Percentiles rank a stretch among this genome's conserved stretches.
These are phyloP conservation scores for Aptenodytes forsteri DNA, from an alignment of 2,113 vertebrate species.

Conservation along the genomic window DNA sequence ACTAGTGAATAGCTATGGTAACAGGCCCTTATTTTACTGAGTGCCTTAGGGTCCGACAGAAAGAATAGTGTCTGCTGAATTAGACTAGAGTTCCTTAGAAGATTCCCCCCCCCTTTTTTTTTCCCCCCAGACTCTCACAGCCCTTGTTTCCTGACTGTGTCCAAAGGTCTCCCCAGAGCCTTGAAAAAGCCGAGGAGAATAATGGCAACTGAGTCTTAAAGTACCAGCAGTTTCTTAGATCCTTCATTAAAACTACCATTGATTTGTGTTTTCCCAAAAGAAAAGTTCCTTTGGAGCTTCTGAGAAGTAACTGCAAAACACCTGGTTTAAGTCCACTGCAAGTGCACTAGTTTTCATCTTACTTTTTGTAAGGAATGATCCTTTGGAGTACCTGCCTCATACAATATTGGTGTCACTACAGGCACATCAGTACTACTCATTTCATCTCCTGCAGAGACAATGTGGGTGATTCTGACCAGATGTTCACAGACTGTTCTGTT, in stretches of 20 bases:
- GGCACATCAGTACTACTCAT: neutral
- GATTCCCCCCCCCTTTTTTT: no score
- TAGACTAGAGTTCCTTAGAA: neutral
- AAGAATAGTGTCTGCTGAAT: neutral
- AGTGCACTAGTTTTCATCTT: neutral
- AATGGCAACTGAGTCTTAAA: neutral
- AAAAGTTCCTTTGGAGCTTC: neutral
- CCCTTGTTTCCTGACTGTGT: neutral
- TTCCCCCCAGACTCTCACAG: neutral
- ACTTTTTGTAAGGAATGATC: neutral
- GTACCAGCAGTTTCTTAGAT: neutral
- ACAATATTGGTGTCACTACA: neutral
- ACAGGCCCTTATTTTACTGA: neutral
- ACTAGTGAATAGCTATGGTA: neutral
- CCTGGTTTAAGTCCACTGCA: neutral
- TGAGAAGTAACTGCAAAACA: neutral
- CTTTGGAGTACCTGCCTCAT: neutral
- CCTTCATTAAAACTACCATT: neutral
- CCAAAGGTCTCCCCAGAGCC: neutral
- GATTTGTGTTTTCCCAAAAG: neutral
- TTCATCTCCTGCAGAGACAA: neutral
- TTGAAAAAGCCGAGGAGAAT: neutral
- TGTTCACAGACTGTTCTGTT: neutral
- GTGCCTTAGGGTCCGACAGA: neutral
- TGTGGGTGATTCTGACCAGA: neutral